These are phyloP conservation scores for Lasaia peninsularis DNA, from an alignment of 1,140 invertebrate species.

Conservation along the genomic window DNA sequence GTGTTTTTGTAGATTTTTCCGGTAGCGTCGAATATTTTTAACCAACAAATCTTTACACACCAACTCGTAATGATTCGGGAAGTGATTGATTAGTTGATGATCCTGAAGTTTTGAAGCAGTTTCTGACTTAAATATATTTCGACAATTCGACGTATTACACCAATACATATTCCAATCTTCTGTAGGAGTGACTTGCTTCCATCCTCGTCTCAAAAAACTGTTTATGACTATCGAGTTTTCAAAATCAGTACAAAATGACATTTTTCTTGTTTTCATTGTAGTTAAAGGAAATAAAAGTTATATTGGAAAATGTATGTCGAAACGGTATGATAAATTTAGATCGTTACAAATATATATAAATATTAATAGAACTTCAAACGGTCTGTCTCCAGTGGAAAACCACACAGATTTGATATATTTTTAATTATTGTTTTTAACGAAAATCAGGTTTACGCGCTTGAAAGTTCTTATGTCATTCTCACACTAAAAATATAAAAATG, in stretches of 20 bases:
- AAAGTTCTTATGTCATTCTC: too few species aligned
- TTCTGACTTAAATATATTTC: constrained; percentile 95
- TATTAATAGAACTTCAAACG: too few species aligned
- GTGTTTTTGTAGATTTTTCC: constrained; percentile 91
- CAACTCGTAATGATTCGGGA: constrained; percentile 96
- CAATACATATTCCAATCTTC: constrained; percentile 99
- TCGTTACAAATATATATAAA: too few species aligned
- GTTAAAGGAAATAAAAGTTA: too few species aligned
- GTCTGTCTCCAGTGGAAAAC: too few species aligned
- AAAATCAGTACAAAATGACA: constrained; percentile 92
- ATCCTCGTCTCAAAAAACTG: constrained; percentile 96
- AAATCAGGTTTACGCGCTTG: too few species aligned
- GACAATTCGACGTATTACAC: constrained; percentile 93
- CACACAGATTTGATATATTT: too few species aligned
- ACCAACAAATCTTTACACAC: constrained; percentile 96
- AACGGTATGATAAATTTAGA: too few species aligned
- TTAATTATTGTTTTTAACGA: too few species aligned
- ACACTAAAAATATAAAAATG: too few species aligned
- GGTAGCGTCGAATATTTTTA: constrained; percentile 96
- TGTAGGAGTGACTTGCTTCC: constrained; percentile 92
- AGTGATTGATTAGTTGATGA: constrained; percentile 95
- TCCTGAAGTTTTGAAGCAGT: constrained; percentile 94
- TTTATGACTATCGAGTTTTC: constrained; percentile 96
- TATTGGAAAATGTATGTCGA: too few species aligned
- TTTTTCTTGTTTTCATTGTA: background rate